phyloP scores from a whole-genome alignment of 2,888 invertebrate genomes.

The Pteria penguin region DNA sequence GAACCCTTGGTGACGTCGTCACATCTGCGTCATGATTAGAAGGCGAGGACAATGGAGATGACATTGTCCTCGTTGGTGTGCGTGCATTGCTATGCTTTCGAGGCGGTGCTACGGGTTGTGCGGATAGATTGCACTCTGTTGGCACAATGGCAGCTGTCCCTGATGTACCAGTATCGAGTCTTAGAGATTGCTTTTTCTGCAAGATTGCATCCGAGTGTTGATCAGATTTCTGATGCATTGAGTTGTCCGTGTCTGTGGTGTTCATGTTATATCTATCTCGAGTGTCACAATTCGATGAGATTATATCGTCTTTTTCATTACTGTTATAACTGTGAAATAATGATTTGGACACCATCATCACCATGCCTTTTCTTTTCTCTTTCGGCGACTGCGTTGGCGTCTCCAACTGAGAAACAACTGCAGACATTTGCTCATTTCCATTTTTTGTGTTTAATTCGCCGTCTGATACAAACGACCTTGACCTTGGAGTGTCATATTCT shows the following conservation, averaged over 20 bases:
- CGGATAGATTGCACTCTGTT: neutral
- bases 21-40: neutral
- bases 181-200: neutral
- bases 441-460: neutral
- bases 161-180: neutral
- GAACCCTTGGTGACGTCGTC: neutral
- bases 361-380: neutral
- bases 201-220: neutral
- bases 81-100: neutral
- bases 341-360: neutral
- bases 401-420: too few species aligned
- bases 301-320: neutral
- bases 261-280: neutral
- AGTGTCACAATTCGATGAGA: neutral
- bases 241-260: neutral
- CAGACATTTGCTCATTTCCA: neutral
- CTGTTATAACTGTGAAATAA: neutral
- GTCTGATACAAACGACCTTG: neutral
- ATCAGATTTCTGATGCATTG: neutral
- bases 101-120: neutral
- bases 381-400: neutral
- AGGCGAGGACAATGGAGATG: neutral
- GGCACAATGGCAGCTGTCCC: neutral
- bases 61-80: neutral
- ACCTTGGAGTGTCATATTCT: slow-evolving; percentile 8